A percentile compares a stretch with the other conserved stretches of the same genome.
Evolutionary conservation across 2,888 invertebrate genomes (phyloP).

Genomic region (Drosophila meridiana): DNA sequence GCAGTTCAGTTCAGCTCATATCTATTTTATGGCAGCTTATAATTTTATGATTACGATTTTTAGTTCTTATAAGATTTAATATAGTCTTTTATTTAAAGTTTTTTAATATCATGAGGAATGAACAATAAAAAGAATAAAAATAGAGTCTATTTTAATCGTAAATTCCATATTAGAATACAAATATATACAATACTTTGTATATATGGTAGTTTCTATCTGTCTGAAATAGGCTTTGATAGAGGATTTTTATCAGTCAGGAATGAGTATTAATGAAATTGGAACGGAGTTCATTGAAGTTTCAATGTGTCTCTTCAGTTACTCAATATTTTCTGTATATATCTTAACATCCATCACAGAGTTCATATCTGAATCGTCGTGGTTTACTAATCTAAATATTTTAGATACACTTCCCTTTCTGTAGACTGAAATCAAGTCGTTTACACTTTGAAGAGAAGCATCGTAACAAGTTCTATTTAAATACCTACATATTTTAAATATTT

Average conservation of each 20-base stretch:
- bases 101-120: background rate
- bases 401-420: background rate
- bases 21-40: background rate
- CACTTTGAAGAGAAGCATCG: background rate
- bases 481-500: slow-evolving; percentile 41
- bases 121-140: no score
- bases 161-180: no score
- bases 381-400: slow-evolving; percentile 1
- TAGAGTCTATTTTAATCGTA: background rate
- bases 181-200: background rate
- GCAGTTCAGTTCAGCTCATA: background rate
- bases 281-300: background rate
- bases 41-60: background rate
- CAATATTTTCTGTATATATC: background rate
- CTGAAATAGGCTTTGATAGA: background rate
- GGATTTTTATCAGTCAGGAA: no score
- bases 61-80: background rate
- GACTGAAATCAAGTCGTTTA: background rate
- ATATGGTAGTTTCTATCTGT: background rate
- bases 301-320: background rate
- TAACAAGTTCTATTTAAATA: slow-evolving; percentile 23
- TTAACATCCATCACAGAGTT: background rate
- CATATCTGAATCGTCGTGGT: background rate
- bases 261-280: background rate
- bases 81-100: background rate